Evolutionary conservation across 2,113 vertebrate species (phyloP).

Genomic region (Pogonocichla stellata): DNA sequence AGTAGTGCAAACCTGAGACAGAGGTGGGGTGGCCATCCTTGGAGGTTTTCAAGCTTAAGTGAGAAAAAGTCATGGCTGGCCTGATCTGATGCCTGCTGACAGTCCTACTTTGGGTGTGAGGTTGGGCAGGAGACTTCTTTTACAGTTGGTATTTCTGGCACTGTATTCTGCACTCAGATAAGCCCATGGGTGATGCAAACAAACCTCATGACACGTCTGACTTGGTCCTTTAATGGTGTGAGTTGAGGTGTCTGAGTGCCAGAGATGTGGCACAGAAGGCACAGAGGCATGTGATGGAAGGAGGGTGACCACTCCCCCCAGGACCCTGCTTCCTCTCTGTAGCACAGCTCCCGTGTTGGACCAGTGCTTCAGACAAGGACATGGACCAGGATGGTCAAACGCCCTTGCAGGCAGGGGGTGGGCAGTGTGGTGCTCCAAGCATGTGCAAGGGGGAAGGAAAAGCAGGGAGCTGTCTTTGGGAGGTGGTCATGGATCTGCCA

Average conservation of each 20-base stretch:
- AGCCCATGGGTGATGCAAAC: background rate
- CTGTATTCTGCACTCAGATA: background rate
- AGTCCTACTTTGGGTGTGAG: background rate
- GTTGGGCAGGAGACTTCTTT: background rate
- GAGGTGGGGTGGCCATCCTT: background rate
- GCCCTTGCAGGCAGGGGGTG: background rate
- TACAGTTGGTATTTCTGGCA: background rate
- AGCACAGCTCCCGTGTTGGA: background rate
- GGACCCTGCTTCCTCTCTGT: background rate
- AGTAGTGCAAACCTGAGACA: background rate
- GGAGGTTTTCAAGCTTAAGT: background rate
- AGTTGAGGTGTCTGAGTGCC: background rate
- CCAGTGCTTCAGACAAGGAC: background rate
- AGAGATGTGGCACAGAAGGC: background rate
- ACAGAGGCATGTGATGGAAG: background rate
- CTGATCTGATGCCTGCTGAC: background rate
- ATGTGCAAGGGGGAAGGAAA: background rate
- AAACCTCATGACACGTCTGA: background rate
- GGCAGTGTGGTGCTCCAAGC: accelerated
- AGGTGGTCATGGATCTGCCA: background rate
- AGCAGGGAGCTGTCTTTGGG: background rate
- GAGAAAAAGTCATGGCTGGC: background rate
- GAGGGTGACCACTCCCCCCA: background rate
- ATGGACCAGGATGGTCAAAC: background rate
- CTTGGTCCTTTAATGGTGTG: background rate